Evolutionary conservation across 1,140 invertebrate genomes (phyloP).

Genomic region (Drosophila arawakana): DNA sequence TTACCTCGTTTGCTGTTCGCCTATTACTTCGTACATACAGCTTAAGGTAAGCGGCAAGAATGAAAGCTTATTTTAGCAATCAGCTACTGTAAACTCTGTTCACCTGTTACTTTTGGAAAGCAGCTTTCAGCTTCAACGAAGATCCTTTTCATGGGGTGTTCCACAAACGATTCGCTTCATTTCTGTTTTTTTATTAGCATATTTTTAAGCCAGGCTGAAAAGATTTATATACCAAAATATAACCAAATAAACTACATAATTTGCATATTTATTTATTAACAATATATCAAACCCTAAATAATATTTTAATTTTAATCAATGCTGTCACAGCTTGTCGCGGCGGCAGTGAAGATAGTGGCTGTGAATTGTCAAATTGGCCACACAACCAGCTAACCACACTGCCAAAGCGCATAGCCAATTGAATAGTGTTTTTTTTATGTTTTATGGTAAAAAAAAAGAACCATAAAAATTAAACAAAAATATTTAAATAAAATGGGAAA

Average conservation of each 20-base stretch:
- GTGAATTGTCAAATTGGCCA: conserved; percentile 87
- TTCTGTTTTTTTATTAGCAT: too few species aligned
- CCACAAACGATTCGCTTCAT: too few species aligned
- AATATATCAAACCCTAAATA: not conserved
- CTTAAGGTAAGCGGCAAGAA: too few species aligned
- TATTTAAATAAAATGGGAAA: not conserved
- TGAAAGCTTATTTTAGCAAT: not conserved
- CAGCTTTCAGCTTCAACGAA: not conserved
- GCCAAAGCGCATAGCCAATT: conserved; percentile 90
- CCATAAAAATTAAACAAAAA: conserved; percentile 13
- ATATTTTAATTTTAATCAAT: not conserved
- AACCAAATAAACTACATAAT: too few species aligned
- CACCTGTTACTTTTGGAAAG: not conserved
- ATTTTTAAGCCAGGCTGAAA: too few species aligned
- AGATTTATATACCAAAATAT: too few species aligned
- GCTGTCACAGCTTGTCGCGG: conserved; percentile 86
- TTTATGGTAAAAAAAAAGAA: conserved; percentile 2
- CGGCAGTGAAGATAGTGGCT: conserved; percentile 97
- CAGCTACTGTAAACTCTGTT: not conserved
- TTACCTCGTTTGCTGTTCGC: too few species aligned
- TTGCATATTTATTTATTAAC: too few species aligned
- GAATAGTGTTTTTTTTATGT: conserved; percentile 37
- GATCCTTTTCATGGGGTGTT: too few species aligned
- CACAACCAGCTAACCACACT: conserved; percentile 99
- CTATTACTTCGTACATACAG: too few species aligned